Percentiles rank a stretch among this genome's conserved stretches.
phyloP scores from a whole-genome alignment of 2,797 vertebrate species.

The Xenops minutus region DNA sequence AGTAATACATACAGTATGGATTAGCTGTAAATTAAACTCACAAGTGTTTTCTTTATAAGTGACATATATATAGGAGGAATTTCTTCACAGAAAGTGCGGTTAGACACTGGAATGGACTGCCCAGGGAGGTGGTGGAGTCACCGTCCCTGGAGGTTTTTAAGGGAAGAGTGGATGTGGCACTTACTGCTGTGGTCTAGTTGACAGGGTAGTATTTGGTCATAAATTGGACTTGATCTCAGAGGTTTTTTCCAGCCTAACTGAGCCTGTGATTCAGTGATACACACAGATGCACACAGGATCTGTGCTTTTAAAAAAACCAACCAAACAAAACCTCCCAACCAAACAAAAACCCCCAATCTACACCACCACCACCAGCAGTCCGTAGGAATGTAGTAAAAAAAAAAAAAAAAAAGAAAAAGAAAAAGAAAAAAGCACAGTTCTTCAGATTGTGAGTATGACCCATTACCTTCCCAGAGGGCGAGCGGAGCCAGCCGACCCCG shows the following conservation, averaged over 20 bases:
- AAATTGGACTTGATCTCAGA: background rate
- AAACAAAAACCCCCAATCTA: background rate
- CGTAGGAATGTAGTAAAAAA: background rate
- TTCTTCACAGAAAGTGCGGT: background rate
- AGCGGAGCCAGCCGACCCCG: too few relatives aligned
- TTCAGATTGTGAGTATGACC: background rate
- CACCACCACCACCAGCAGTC: background rate
- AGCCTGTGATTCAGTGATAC: background rate
- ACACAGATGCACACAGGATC: background rate
- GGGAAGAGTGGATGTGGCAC: background rate
- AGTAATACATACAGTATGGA: background rate
- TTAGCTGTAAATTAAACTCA: background rate
- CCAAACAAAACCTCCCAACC: background rate
- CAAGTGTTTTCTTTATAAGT: background rate
- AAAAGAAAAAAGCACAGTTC: too few relatives aligned
- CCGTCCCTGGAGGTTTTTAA: background rate
- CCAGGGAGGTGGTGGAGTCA: background rate
- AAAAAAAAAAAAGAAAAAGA: too few relatives aligned
- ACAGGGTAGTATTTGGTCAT: background rate
- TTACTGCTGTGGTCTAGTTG: background rate
- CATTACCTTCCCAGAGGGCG: background rate
- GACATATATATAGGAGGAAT: background rate
- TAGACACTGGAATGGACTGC: background rate
- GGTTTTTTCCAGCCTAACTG: background rate
- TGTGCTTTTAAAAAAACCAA: background rate